Evolutionary conservation across 2,113 vertebrate species (phyloP).

Genomic region (Leptobrachium leishanense): DNA sequence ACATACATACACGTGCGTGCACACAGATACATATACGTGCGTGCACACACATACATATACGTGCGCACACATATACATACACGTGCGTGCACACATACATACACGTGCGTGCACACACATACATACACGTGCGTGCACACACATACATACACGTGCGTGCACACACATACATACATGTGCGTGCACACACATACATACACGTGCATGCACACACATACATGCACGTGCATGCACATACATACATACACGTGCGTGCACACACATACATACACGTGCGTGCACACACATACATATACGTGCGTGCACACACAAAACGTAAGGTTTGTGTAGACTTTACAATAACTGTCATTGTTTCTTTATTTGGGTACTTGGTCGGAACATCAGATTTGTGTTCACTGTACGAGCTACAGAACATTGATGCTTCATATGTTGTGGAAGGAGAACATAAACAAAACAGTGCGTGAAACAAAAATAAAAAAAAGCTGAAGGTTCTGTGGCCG

Average conservation of each 20-base stretch:
- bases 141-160: background rate
- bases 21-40: background rate
- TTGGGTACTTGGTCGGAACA: too few relatives aligned
- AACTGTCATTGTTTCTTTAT: too few relatives aligned
- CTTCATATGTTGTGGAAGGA: slow-evolving; percentile 4
- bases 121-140: too few relatives aligned
- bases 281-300: too few relatives aligned
- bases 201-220: too few relatives aligned
- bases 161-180: background rate
- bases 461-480: slow-evolving; percentile 13
- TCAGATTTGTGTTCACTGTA: background rate
- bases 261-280: too few relatives aligned
- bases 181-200: too few relatives aligned
- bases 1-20: background rate
- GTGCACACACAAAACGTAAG: background rate
- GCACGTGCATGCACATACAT: too few relatives aligned
- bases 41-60: background rate
- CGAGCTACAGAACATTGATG: background rate
- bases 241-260: too few relatives aligned
- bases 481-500: background rate
- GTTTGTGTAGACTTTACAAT: too few relatives aligned
- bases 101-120: too few relatives aligned
- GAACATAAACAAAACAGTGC: background rate
- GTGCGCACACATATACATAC: background rate
- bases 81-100: background rate